Evolutionary conservation across 2,888 invertebrate species (phyloP).

Genomic region (Cybosia mesomella): DNA sequence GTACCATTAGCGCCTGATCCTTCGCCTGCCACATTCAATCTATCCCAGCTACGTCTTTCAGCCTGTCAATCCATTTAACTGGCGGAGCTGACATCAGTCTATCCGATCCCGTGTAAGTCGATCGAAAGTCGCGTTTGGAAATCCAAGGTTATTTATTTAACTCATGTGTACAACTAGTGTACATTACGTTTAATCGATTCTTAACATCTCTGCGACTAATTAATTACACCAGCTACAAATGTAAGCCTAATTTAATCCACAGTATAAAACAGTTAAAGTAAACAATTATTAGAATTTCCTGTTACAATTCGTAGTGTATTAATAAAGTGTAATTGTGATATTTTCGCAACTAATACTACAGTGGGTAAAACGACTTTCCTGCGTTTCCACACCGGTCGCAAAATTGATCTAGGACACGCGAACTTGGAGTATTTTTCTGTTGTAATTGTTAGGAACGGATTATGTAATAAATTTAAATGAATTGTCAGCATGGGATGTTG

Average conservation of each 20-base stretch:
- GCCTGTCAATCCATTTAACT: too few relatives aligned
- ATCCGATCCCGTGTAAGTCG: too few relatives aligned
- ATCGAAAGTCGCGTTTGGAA: too few relatives aligned
- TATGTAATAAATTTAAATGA: not conserved
- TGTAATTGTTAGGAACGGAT: constrained; percentile 7
- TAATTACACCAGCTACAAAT: too few relatives aligned
- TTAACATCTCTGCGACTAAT: too few relatives aligned
- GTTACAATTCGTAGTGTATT: not conserved
- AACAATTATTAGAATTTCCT: not conserved
- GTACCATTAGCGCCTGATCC: too few relatives aligned
- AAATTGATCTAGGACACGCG: constrained; percentile 19
- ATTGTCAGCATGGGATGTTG: not conserved
- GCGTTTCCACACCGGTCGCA: constrained; percentile 10
- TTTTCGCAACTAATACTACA: constrained; percentile 6
- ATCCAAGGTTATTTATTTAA: too few relatives aligned
- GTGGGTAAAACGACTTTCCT: constrained; percentile 8
- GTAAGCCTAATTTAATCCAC: not conserved
- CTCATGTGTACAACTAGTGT: too few relatives aligned
- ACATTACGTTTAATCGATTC: too few relatives aligned
- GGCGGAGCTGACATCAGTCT: too few relatives aligned
- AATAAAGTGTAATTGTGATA: constrained; percentile 17
- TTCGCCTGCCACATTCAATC: too few relatives aligned
- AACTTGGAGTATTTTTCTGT: constrained; percentile 4
- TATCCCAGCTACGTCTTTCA: too few relatives aligned
- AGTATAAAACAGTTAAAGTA: not conserved